Base-by-base conservation (phyloP, 2,797 vertebrate genomes). In the Hyperoplus lanceolatus region DNA sequence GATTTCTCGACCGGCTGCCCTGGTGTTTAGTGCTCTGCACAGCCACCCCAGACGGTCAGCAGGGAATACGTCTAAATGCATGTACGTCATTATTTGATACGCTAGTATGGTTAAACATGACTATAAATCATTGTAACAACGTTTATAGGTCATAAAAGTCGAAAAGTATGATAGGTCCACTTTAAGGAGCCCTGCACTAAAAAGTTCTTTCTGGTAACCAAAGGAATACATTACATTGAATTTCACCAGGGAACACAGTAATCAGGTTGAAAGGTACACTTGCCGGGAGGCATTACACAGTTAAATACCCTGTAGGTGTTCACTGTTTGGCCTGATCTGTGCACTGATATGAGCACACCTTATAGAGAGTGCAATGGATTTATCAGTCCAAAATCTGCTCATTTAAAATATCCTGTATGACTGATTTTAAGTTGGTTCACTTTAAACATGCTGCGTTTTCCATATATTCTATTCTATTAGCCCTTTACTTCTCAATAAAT, bases 211-310 rank as follows among this genome's bases (percentile, higher is more conserved):
- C 11, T 41, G 42, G 56, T 46, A 74, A 67, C 50, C 51, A 77
- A 73, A 61, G 45, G 48, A 72, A 63, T 59, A 73, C 70, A 81
- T 46, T 12, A 51, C 64, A 67, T 63, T 67, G 62, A 38, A 75
- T 70, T 64, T 81, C 73, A 75, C 70, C n/a, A 1, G 83, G 74
- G 74, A 81, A 21, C 56, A 13, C 38, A 21, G 50, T 69, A 78
- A 73, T 81, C 61, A 84, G 66, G 57, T 49, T 6, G 45, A 71
- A 65, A 62, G 48, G 53, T 51, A 9, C 45, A 36, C 14, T 61
- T 13, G 21, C 29, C 49, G 65, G 43, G 36, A 56, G 62, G 79
- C 69, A 77, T 82, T 79, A 76, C 51, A 70, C 51, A 70, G 55
- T 79, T 41, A 61, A 65, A 74, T 38, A 51, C 53, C 64, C 75